phyloP scores from a whole-genome alignment of 2,888 invertebrate genomes.

The Nemurella pictetii region DNA sequence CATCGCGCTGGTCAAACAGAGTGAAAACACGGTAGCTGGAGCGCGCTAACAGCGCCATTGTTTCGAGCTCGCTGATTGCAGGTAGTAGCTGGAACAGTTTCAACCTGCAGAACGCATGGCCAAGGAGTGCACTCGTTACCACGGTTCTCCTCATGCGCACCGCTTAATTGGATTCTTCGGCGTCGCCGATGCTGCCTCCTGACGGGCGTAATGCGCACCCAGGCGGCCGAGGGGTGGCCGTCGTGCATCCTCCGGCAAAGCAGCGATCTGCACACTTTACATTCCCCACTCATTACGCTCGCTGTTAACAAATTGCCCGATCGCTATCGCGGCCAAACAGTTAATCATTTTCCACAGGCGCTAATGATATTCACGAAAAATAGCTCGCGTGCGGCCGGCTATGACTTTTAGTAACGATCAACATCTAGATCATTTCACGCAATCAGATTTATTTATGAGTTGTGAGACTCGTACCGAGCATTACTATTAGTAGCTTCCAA shows the following conservation, averaged over 20 bases:
- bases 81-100: neutral
- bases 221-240: no score
- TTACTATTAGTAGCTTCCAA: no score
- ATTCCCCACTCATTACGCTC: conserved; percentile 12
- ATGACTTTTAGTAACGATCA: neutral
- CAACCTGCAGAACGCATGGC: no score
- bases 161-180: neutral
- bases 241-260: no score
- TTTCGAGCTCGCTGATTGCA: neutral
- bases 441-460: neutral
- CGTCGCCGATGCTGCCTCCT: neutral
- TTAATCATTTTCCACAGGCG: conserved; percentile 23
- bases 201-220: neutral
- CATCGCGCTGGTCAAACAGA: neutral
- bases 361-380: conserved; percentile 19
- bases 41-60: neutral
- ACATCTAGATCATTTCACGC: neutral
- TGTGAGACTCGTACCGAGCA: neutral
- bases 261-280: no score
- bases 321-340: neutral
- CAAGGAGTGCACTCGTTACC: neutral
- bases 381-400: neutral
- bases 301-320: conserved; percentile 21
- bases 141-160: neutral
- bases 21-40: neutral